Evolutionary conservation across 2,888 invertebrate genomes (phyloP).

Genomic region (Rotaria magnacalcarata): DNA sequence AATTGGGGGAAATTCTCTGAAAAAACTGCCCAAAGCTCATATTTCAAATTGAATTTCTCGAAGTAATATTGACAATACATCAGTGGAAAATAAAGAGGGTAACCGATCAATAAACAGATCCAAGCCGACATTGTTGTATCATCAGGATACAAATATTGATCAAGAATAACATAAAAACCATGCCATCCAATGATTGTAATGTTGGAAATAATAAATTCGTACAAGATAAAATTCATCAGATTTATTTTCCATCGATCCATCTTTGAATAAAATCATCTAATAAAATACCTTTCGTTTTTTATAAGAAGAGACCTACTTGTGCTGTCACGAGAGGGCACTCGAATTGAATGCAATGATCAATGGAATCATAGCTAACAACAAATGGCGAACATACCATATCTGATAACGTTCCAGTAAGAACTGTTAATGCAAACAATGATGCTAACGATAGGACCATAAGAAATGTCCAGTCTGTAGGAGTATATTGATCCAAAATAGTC

Average conservation of each 20-base stretch:
- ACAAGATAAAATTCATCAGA: conserved; percentile 17
- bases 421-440: not conserved
- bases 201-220: not conserved
- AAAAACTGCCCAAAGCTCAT: not conserved
- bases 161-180: conserved; percentile 7
- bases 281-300: not conserved
- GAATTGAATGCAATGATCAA: conserved; percentile 6
- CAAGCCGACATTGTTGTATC: not conserved
- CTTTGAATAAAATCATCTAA: not conserved
- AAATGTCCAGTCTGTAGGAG: not conserved
- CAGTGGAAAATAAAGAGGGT: not conserved
- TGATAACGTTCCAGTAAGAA: not conserved
- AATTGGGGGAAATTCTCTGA: not conserved
- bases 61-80: conserved; percentile 15
- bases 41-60: not conserved
- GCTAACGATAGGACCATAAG: not conserved
- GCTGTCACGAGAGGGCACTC: not conserved
- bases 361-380: not conserved
- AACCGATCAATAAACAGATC: conserved; percentile 13
- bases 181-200: not conserved
- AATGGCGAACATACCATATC: conserved; percentile 5
- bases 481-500: conserved; percentile 26
- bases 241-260: not conserved
- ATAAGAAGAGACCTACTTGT: not conserved
- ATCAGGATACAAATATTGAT: conserved; percentile 7